phyloP scores from a whole-genome alignment of 92 coral and sea anemone species.

The Bergia sp. region DNA sequence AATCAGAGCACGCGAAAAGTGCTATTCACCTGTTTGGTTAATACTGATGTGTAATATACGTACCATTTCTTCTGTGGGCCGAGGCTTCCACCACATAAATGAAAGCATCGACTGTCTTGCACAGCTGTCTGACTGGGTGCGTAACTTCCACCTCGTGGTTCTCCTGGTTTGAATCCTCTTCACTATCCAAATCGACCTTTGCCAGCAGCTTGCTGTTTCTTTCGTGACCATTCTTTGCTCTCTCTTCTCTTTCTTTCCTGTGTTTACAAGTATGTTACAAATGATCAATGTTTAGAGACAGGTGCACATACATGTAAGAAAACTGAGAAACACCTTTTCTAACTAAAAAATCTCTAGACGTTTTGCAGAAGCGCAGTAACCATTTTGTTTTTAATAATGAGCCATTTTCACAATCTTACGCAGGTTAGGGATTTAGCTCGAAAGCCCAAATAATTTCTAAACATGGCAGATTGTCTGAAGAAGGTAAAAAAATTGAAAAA shows the following conservation, averaged over 20 bases:
- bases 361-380: no score
- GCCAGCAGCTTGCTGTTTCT: slow-evolving; percentile 77
- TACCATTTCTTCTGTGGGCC: slow-evolving; percentile 78
- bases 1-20: no score
- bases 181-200: slow-evolving; percentile 37
- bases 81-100: slow-evolving; percentile 90
- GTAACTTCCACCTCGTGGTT: slow-evolving; percentile 63
- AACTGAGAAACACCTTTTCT: no score
- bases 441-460: no score
- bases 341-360: no score
- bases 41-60: neutral
- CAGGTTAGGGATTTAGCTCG: no score
- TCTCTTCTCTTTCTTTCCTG: slow-evolving; percentile 92
- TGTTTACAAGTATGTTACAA: neutral
- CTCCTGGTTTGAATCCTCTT: slow-evolving; percentile 29
- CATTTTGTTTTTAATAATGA: no score
- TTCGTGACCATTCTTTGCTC: slow-evolving; percentile 67
- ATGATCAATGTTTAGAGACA: neutral
- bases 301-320: no score
- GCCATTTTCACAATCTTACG: no score
- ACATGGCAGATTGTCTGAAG: no score
- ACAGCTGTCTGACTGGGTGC: slow-evolving; percentile 90
- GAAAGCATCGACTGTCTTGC: slow-evolving; percentile 94
- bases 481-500: no score
- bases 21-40: no score